These are phyloP conservation scores for Hyposoter dolosus DNA, from an alignment of 2,888 invertebrate species.

Conservation along the genomic window DNA sequence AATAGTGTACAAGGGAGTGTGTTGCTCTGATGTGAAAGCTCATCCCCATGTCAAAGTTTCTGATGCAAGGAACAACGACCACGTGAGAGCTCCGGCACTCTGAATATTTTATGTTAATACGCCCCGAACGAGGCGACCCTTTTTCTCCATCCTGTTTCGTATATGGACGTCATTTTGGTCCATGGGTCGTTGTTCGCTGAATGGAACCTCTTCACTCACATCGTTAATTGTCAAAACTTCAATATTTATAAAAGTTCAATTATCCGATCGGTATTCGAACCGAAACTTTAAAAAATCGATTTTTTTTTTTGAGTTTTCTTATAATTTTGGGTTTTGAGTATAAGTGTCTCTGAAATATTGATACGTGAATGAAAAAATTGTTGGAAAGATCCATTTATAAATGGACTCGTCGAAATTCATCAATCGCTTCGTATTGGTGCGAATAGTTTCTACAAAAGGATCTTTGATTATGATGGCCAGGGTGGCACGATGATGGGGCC, in stretches of 20 bases:
- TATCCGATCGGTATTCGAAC: no score
- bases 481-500: background rate
- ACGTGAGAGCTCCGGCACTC: conserved; percentile 59
- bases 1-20: conserved; percentile 24
- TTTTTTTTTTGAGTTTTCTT: background rate
- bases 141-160: conserved; percentile 28
- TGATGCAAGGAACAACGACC: conserved; percentile 58
- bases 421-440: background rate
- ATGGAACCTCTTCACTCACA: background rate
- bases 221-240: no score
- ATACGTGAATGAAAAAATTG: background rate
- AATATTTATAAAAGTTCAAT: no score
- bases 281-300: no score
- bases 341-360: no score
- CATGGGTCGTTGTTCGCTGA: background rate
- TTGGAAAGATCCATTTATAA: background rate
- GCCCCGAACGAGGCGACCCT: conserved; percentile 37
- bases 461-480: no score
- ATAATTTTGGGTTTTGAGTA: no score
- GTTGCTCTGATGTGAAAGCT: conserved; percentile 55
- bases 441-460: background rate
- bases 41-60: conserved; percentile 55
- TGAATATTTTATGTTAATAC: conserved; percentile 68
- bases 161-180: background rate
- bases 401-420: background rate